Evolutionary conservation across 2,797 vertebrate genomes (phyloP).

Genomic region (Brachyalestes nurse): DNA sequence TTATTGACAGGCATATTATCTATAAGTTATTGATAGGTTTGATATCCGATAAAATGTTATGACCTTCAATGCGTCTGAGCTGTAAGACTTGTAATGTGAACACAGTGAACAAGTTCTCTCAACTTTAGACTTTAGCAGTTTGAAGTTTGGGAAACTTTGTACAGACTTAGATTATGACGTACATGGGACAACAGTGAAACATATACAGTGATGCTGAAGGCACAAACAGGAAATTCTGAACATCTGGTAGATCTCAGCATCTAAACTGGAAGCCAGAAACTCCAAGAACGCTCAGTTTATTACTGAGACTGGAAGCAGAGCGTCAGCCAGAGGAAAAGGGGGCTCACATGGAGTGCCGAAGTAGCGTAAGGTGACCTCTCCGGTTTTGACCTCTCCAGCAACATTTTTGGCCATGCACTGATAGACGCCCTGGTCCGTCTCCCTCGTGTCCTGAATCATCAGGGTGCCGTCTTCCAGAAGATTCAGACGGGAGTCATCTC

Average conservation of each 20-base stretch:
- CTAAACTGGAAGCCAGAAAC: constrained; percentile 24
- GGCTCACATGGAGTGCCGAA: constrained; percentile 89
- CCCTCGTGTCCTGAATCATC: constrained; percentile 96
- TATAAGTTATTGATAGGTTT: too few species aligned
- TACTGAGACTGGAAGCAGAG: too few species aligned
- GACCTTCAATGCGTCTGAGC: not conserved
- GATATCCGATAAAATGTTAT: too few species aligned
- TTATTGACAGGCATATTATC: too few species aligned
- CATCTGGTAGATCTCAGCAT: constrained; percentile 61
- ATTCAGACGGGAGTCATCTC: constrained; percentile 92
- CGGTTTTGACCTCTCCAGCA: constrained; percentile 96
- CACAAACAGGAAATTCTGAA: constrained; percentile 68
- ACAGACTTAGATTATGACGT: not conserved
- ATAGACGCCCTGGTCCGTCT: constrained; percentile 95
- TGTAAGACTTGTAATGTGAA: not conserved
- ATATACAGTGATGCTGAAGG: constrained; percentile 51
- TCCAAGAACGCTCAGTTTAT: too few species aligned
- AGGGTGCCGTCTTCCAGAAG: constrained; percentile 94
- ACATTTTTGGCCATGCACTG: constrained; percentile 99
- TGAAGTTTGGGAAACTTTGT: not conserved
- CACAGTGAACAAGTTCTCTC: not conserved
- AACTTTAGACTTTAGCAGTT: not conserved
- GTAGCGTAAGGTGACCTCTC: constrained; percentile 94
- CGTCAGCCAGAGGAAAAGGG: too few species aligned
- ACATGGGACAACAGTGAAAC: constrained; percentile 23